Evolutionary conservation across 2,888 invertebrate genomes (phyloP).

Genomic region (Gastrophysa polygoni): DNA sequence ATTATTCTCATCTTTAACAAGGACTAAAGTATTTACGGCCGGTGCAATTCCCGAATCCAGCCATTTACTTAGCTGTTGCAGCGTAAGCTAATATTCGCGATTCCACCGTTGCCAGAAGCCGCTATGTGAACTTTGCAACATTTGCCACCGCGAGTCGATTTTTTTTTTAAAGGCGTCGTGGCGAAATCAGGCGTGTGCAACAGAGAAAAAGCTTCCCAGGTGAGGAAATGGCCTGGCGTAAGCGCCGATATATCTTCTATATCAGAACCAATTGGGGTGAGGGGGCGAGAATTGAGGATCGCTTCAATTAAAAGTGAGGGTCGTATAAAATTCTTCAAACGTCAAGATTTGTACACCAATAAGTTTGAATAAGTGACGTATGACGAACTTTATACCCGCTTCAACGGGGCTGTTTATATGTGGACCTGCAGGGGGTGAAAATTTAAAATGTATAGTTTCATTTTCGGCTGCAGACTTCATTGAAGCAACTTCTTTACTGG

Average conservation of each 20-base stretch:
- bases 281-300: conserved; percentile 9
- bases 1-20: no score
- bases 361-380: no score
- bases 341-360: no score
- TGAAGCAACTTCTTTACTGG: not conserved
- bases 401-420: not conserved
- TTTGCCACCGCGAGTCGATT: no score
- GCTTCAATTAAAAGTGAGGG: conserved; percentile 2
- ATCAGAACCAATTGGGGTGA: not conserved
- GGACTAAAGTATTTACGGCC: no score
- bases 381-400: no score
- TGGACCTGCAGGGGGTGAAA: not conserved
- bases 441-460: not conserved
- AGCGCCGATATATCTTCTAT: not conserved
- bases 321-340: conserved; percentile 9
- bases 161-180: no score
- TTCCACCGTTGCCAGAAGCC: no score
- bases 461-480: not conserved
- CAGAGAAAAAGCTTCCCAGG: not conserved
- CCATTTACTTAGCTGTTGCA: no score
- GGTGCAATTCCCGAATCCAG: no score
- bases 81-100: no score
- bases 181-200: not conserved
- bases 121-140: no score
- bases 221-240: conserved; percentile 1